These are phyloP conservation scores for Formica aserva DNA, from an alignment of 2,888 invertebrate genomes.

Conservation along the genomic window DNA sequence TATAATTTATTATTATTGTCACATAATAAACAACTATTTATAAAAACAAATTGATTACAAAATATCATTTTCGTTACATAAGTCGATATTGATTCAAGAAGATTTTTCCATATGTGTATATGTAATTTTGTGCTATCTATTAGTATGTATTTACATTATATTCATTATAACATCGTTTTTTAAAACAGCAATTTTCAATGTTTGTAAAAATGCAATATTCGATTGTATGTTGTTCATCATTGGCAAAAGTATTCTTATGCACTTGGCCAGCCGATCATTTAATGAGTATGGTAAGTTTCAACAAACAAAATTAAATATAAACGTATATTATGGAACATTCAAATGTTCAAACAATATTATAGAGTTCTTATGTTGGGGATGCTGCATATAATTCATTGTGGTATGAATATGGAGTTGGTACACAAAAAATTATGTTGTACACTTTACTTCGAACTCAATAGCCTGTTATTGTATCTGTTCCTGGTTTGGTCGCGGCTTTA, in stretches of 20 bases:
- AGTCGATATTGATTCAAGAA: too few relatives aligned
- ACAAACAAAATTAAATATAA: background rate
- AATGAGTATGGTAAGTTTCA: slow-evolving; percentile 63
- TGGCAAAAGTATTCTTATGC: slow-evolving; percentile 72
- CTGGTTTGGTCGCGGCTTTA: slow-evolving; percentile 60
- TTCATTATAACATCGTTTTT: background rate
- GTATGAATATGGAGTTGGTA: background rate
- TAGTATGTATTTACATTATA: too few relatives aligned
- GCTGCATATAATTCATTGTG: slow-evolving; percentile 56
- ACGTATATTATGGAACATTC: too few relatives aligned
- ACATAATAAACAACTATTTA: background rate
- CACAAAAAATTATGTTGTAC: slow-evolving; percentile 41
- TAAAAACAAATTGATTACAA: background rate
- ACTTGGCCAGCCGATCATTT: slow-evolving; percentile 77
- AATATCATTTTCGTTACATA: too few relatives aligned
- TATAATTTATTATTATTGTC: background rate
- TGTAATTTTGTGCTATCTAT: background rate
- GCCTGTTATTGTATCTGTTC: slow-evolving; percentile 48
- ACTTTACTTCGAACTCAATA: slow-evolving; percentile 58
- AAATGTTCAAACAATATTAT: background rate
- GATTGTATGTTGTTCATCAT: slow-evolving; percentile 61
- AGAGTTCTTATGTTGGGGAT: slow-evolving; percentile 39
- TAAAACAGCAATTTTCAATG: slow-evolving; percentile 63
- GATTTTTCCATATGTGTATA: too few relatives aligned
- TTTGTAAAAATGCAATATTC: slow-evolving; percentile 70